Evolutionary conservation across 2,888 invertebrate genomes (phyloP), one percentile per base, ranked within the genome.

Genomic region (Standfussiana lucernea): DNA sequence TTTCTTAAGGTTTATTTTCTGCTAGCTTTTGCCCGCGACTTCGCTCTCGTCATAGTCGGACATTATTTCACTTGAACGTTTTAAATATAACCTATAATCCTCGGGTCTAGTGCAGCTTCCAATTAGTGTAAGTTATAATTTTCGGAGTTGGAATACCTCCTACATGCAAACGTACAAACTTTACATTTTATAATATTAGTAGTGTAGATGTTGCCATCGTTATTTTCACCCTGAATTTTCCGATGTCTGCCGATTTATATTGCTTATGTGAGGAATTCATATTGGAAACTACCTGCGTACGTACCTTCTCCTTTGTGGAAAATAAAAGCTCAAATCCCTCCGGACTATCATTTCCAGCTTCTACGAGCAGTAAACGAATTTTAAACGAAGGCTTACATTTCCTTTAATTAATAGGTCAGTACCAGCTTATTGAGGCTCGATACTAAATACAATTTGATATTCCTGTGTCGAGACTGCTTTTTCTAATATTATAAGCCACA

Each of bases 361-460:
- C 18, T 8, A 68, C 28, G 13, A 35, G 13, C 28, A 37, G 21
- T 37, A 59, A 59, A n/a, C 24, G 7, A 11, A 37, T 4, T 45
- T 37, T 40, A 15, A 45, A 32, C 10, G 4, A 0, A 62, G 4
- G 32, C 32, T 50, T n/a, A n/a, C 0, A n/a, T 53, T 40, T 62
- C 18, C 1, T 6, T 15, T 59, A 24, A 10, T 40, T 47, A 56
- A n/a, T 71, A 21, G 1, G n/a, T 32, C 32, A 18, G 35, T 18
- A 50, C 45, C 64, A 8, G 35, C 28, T 45, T 77, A 65, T 15
- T 32, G 35, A 28, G 18, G 4, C 35, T 37, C 18, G 10, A 56
- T 77, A 13, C 24, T n/a, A 56, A 72, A 56, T 42, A 56, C 15
- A 35, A 28, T 72, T 74, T 35, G 10, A 72, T 56, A 40, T 40